A percentile compares a stretch with the other conserved stretches of the same genome.
phyloP scores from a whole-genome alignment of 2,888 invertebrate species.

The Ecdyonurus torrentis region DNA sequence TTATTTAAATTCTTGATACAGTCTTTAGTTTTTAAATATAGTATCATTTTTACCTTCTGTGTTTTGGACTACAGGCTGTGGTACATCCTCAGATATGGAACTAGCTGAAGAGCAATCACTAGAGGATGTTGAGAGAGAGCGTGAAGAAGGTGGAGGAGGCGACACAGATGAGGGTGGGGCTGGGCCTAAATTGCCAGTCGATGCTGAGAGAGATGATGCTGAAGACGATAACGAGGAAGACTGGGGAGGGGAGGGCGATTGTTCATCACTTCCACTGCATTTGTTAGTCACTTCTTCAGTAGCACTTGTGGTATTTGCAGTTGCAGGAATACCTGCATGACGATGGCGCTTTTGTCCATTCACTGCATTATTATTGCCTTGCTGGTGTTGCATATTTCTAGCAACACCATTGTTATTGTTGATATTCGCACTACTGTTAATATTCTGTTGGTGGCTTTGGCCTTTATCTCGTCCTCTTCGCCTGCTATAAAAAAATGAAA shows the following conservation, averaged over 20 bases:
- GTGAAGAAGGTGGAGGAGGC: constrained; percentile 13
- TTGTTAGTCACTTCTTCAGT: not conserved
- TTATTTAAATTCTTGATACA: too few relatives aligned
- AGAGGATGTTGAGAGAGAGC: constrained; percentile 5
- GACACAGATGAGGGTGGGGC: constrained; percentile 13
- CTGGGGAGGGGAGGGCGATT: not conserved
- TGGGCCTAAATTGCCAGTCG: not conserved
- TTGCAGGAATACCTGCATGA: not conserved
- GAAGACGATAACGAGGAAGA: constrained; percentile 7
- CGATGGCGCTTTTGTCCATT: not conserved
- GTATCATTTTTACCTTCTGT: constrained; percentile 1
- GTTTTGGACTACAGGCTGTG: not conserved
- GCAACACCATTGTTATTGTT: not conserved
- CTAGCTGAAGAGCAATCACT: constrained; percentile 1
- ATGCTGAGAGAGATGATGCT: constrained; percentile 4
- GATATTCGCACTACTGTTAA: too few relatives aligned
- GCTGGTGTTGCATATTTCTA: not conserved
- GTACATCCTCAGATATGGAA: constrained; percentile 6
- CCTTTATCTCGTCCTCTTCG: not conserved
- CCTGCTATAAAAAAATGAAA: not conserved
- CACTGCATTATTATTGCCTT: not conserved
- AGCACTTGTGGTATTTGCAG: not conserved
- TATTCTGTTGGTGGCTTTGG: not conserved
- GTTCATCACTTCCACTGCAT: not conserved
- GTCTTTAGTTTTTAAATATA: too few relatives aligned